A percentile compares a stretch with the other conserved stretches of the same genome.
These are phyloP conservation scores for Heteromurus nitidus DNA, from an alignment of 2,888 invertebrate genomes.

Conservation along the genomic window DNA sequence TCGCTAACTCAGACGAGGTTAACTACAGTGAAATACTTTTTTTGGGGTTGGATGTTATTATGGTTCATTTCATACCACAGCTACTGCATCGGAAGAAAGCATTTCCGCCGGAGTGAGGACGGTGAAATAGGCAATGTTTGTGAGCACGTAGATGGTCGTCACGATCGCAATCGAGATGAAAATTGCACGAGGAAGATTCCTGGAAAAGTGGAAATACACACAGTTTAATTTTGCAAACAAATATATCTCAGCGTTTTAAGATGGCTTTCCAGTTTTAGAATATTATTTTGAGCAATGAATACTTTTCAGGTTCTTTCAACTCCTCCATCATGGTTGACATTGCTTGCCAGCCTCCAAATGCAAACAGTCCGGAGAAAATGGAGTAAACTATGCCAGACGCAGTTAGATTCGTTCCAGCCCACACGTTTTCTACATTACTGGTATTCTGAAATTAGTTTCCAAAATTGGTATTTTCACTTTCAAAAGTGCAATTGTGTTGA, in stretches of 20 bases:
- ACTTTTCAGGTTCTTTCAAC: constrained; percentile 70
- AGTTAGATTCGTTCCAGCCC: constrained; percentile 63
- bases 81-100: constrained; percentile 93
- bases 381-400: constrained; percentile 67
- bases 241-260: too few relatives aligned
- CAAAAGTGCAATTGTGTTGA: not conserved
- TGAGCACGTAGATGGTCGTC: constrained; percentile 90
- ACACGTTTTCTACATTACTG: constrained; percentile 66
- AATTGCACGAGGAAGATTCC: constrained; percentile 81
- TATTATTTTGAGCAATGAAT: not conserved
- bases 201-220: constrained; percentile 20
- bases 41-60: too few relatives aligned
- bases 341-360: constrained; percentile 68
- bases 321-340: constrained; percentile 72
- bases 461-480: not conserved
- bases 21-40: too few relatives aligned
- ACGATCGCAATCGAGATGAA: constrained; percentile 93
- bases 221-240: too few relatives aligned
- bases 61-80: constrained; percentile 95
- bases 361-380: constrained; percentile 71
- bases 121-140: constrained; percentile 91
- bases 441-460: constrained; percentile 32
- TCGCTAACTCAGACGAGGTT: too few relatives aligned
- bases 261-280: too few relatives aligned
- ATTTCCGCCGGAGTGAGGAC: constrained; percentile 89